Base-by-base conservation (phyloP, 1,140 invertebrate species). In the Ips nitidus region DNA sequence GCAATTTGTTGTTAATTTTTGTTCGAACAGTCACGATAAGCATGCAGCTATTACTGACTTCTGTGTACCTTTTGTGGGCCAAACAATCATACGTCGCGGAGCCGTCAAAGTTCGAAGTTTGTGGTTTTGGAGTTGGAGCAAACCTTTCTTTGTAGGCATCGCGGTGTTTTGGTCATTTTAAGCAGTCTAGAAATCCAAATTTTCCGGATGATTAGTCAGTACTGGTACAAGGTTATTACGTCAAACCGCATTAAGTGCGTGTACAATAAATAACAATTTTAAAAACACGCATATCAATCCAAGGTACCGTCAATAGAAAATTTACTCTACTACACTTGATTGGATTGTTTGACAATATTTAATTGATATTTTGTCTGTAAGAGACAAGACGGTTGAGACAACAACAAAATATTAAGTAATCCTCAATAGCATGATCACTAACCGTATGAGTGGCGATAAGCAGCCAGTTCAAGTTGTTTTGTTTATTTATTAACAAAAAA, bases 381-480 rank as follows among this genome's bases (percentile, higher is more conserved):
- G 3, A 50, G 45, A 6, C 45, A 50, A 50, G 45, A 50, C 22
- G 22, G 45, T 50, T 6, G 22, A 50, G 45, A 1, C 45, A 52
- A 47, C 55, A 64, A 42, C 41, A 5, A 22, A 66, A 68, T 65
- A 73, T 70, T 70, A 70, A 70, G 68, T 52, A 41, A 64, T 39
- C 45, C 61, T 69, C 57, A 50, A 39, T 38, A 52, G 68, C 68
- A 70, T 70, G 68, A 64, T 52, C 43, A 70, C 68, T 70, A 70
- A 70, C 61, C 52, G 68, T 70, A 62, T 70, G 68, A 58, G 53
- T 61, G 68, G 60, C 38, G 61, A 47, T 52, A 55, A 42, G 6
- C 37, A 64, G 68, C 3, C 61, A 70, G 36, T 57, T 8, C n/a
- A 70, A 70, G 60, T 57, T 47, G 2, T 52, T 56, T 50, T 22